Base-by-base conservation (phyloP, 2,888 invertebrate genomes). In the Leucozona laternaria region DNA sequence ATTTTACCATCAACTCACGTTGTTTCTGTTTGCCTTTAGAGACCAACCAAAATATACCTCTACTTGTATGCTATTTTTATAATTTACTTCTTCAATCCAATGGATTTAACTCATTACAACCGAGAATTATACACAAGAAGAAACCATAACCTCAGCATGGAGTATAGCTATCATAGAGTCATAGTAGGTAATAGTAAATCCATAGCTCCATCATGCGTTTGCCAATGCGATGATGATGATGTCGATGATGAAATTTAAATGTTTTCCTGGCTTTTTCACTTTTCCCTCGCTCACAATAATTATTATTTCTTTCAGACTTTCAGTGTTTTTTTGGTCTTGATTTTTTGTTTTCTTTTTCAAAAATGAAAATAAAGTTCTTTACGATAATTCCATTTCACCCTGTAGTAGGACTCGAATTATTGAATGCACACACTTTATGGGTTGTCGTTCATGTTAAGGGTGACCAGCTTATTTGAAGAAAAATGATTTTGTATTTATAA, bases 171-270 rank as follows among this genome's bases (percentile, higher is more conserved):
- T 57, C 4, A 37, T 28, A 28, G 2, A 40, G 40, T 40, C 40
- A 11, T 40, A 15, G n/a, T 28, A 28, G 0, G 0, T 28, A 28
- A 8, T 40, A 62, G 45, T 66, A 22, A 66, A 5, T 82, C 72
- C 50, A 22, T 31, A 34, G n/a, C 45, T 43, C 25, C 25, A 25
- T 25, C 53, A 50, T 10, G 2, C 2, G 34, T 62, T 20, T 70
- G 50, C 17, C 50, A 48, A 81, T 64, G 31, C 50, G 40, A 81
- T 64, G 43, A 76, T 71, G 57, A 79, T 70, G 62, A 78, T 81
- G 66, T 66, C 66, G 83, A 85, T 85, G 84, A 77, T 81, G 85
- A 85, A 85, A 85, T 78, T 73, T 78, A 85, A 85, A 85, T 85
- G 81, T 78, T 85, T 85, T 78, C 77, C 73, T 45, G 28, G 20